Conservation (phyloP, 2,888 invertebrate species). For the Rutpela maculata region DNA sequence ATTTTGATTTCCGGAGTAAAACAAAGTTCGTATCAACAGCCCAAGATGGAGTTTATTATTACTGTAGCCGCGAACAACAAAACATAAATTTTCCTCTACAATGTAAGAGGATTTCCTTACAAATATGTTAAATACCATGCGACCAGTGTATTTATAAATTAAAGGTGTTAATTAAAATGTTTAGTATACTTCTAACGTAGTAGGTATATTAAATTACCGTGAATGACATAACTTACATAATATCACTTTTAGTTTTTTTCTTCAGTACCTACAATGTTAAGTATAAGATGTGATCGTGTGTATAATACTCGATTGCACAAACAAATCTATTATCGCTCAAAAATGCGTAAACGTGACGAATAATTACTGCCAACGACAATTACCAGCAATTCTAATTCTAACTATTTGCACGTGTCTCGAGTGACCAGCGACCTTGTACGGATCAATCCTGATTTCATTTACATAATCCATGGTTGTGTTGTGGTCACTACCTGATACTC, state of each 20-base stretch:
- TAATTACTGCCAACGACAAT: conserved; percentile 13
- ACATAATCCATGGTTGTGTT: conserved; percentile 24
- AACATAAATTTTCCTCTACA: too few species aligned
- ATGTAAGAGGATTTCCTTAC: too few species aligned
- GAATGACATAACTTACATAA: not conserved
- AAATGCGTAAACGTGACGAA: conserved; percentile 39
- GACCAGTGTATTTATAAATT: not conserved
- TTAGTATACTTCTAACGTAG: not conserved
- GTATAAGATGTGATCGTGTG: not conserved
- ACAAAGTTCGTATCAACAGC: too few species aligned
- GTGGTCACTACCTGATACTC: conserved; percentile 26
- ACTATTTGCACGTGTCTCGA: conserved; percentile 28
- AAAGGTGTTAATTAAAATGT: not conserved
- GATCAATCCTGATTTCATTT: conserved; percentile 30
- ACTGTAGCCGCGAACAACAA: too few species aligned
- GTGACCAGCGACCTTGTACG: conserved; percentile 33
- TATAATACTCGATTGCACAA: conserved; percentile 1
- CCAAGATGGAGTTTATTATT: too few species aligned
- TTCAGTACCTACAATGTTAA: too few species aligned
- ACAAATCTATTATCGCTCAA: conserved; percentile 26
- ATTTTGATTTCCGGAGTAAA: too few species aligned
- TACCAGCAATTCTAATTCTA: conserved; percentile 19
- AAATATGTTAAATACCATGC: too few species aligned
- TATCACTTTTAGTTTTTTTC: conserved; percentile 2
- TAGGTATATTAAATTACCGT: not conserved